Evolutionary conservation across 1,140 invertebrate genomes (phyloP).

Genomic region (Adoxophyes honmai): DNA sequence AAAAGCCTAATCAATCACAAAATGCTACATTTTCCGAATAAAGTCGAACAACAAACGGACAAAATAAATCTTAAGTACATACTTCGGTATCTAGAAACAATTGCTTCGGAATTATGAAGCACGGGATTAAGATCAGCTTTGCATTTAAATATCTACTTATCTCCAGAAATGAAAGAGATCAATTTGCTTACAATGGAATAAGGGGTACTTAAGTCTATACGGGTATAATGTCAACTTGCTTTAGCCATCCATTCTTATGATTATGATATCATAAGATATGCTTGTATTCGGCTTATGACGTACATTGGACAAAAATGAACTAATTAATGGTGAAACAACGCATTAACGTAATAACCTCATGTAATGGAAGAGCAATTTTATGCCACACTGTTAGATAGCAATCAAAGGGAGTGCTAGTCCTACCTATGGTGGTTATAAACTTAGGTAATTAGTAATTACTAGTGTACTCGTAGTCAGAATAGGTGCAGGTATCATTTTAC

Average conservation of each 20-base stretch:
- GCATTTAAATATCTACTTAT: slow-evolving; percentile 14
- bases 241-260: neutral
- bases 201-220: neutral
- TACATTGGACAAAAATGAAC: neutral
- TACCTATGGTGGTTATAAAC: no score
- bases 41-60: no score
- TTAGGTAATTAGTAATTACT: no score
- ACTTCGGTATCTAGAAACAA: slow-evolving; percentile 6
- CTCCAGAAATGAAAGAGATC: neutral
- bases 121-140: slow-evolving; percentile 1
- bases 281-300: neutral
- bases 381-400: neutral
- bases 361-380: neutral
- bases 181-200: slow-evolving; percentile 11
- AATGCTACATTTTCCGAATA: no score
- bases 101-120: slow-evolving; percentile 3
- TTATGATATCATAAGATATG: neutral
- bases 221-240: neutral
- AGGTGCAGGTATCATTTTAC: no score
- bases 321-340: neutral
- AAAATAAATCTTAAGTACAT: neutral
- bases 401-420: slow-evolving; percentile 3
- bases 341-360: neutral
- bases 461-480: no score
- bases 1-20: no score